Base-by-base conservation (phyloP, 2,113 vertebrate genomes). In the Alosa alosa region DNA sequence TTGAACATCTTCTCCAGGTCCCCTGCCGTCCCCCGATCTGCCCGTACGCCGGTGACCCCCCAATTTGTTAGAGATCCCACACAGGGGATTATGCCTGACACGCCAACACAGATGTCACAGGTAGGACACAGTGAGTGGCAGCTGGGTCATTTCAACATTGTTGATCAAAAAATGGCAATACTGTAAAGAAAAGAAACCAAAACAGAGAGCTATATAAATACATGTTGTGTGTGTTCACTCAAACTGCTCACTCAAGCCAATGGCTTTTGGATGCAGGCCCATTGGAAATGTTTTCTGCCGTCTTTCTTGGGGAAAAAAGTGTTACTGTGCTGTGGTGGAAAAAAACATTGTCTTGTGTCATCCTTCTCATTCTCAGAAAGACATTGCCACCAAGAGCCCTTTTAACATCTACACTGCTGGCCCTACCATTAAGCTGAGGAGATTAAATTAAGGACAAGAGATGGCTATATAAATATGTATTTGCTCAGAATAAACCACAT, bases 41-140 rank as follows among this genome's bases (percentile, higher is more conserved):
- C 97, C 96, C 96, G 96, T 95, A 96, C 94, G 94, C 91, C 91
- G 85, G 44, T 96, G 96, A 95, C 95, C 97, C 97, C 96, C 96
- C 94, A 97, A 97, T 98, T 98, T 97, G 97, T 95, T 88, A 95
- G 96, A 96, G 93, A 95, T 94, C 92, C 94, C 92, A 93, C 95
- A 91, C 95, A 90, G 96, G 96, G 95, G 93, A 91, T 96, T 95
- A 93, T 93, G 95, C 87, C 86, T 84, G 90, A 92, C 93, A 91
- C 94, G 95, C 95, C 95, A 91, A 95, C 96, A 95, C 97, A 97
- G 96, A 97, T 97, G 96, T 96, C 95, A 89, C 94, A 95, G 96
- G 96, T 95, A 96, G 85, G 72, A 36, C 72, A 78, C 72, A 39
- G 31, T 78, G 31, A 78, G 15, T 78, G 72, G 31, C 72, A 78